Percentiles rank a stretch among this genome's conserved stretches.
phyloP scores from a whole-genome alignment of 2,113 vertebrate species.

The Macaca mulatta region DNA sequence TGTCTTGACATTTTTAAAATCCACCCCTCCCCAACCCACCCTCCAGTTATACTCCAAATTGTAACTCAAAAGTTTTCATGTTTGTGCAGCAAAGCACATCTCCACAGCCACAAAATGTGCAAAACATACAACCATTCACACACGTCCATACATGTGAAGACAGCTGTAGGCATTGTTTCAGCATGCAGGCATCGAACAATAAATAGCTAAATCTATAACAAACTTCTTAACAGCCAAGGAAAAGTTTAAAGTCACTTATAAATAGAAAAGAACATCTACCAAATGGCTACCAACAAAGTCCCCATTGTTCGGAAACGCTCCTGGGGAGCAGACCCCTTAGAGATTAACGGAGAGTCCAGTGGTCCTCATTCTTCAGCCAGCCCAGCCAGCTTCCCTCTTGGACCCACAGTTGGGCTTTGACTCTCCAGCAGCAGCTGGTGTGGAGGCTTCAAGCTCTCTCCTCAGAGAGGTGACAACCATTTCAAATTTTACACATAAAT shows the following conservation, averaged over 20 bases:
- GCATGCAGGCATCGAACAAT: slow-evolving; percentile 93
- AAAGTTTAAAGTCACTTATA: slow-evolving; percentile 84
- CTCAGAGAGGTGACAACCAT: slow-evolving; percentile 83
- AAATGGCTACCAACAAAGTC: slow-evolving; percentile 61
- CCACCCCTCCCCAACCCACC: slow-evolving; percentile 69
- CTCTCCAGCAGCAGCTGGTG: slow-evolving; percentile 84
- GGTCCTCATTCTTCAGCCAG: slow-evolving; percentile 53
- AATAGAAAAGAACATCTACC: slow-evolving; percentile 81
- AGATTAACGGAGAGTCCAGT: neutral
- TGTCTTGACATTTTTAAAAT: slow-evolving; percentile 75
- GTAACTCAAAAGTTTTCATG: slow-evolving; percentile 76
- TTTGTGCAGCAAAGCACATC: slow-evolving; percentile 84
- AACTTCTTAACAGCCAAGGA: slow-evolving; percentile 80
- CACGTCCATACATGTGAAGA: slow-evolving; percentile 83
- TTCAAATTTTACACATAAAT: slow-evolving; percentile 84
- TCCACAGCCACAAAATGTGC: slow-evolving; percentile 88
- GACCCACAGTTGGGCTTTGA: slow-evolving; percentile 52
- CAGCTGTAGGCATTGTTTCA: slow-evolving; percentile 84
- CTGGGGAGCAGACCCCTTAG: slow-evolving; percentile 2
- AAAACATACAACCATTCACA: slow-evolving; percentile 85
- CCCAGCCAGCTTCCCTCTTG: slow-evolving; percentile 63
- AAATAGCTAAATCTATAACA: slow-evolving; percentile 90
- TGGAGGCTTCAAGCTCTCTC: slow-evolving; percentile 80
- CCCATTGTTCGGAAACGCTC: slow-evolving; percentile 65
- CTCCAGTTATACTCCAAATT: slow-evolving; percentile 73